Conservation (phyloP, 2,888 invertebrate genomes). For the Gastrophysa polygoni region DNA sequence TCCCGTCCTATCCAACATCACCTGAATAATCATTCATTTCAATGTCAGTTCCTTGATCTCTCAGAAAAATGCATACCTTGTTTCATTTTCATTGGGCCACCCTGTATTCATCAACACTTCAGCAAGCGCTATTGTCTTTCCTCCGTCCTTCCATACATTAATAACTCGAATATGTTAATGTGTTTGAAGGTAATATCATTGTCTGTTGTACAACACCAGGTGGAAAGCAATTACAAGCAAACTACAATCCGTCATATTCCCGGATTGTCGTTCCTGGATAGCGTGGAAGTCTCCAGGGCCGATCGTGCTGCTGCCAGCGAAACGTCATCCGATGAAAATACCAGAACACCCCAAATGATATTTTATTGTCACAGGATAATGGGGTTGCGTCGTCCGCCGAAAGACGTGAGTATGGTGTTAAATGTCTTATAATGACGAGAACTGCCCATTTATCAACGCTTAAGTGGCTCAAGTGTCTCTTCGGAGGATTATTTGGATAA, state of each 20-base stretch:
- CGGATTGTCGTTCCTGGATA: constrained; percentile 10
- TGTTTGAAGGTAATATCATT: no score
- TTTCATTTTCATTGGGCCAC: no score
- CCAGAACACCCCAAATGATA: constrained; percentile 57
- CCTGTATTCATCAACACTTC: no score
- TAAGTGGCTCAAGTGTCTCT: not conserved
- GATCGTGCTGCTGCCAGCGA: constrained; percentile 39
- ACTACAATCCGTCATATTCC: not conserved
- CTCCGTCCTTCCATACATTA: no score
- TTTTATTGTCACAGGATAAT: constrained; percentile 62
- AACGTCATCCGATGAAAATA: constrained; percentile 47
- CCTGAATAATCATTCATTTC: no score
- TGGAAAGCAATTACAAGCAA: constrained; percentile 57
- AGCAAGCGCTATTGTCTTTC: no score
- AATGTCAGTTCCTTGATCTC: no score
- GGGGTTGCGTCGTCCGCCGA: constrained; percentile 62
- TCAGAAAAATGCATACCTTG: no score
- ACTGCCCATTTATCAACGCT: not conserved
- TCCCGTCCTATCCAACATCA: no score
- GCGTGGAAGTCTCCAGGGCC: constrained; percentile 53
- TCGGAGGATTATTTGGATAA: no score
- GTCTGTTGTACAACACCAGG: constrained; percentile 51
- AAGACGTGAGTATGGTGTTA: constrained; percentile 55
- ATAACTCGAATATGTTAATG: no score
- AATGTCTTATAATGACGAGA: not conserved